Evolutionary conservation across 2,797 vertebrate genomes (phyloP).

Genomic region (Catamblyrhynchus diadema): DNA sequence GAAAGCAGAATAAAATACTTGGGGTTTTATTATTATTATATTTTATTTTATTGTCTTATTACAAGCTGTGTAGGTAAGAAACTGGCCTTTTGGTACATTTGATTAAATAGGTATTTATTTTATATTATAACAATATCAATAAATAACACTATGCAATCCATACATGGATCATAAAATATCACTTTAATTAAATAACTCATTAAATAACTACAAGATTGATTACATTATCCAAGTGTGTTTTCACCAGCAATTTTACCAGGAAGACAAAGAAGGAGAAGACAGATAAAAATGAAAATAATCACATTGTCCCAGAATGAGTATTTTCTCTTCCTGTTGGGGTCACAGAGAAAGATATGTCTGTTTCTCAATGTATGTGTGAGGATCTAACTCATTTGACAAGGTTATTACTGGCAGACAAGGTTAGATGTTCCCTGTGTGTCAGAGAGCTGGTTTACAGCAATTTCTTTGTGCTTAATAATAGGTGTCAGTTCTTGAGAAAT

Average conservation of each 20-base stretch:
- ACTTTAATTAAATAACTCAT: neutral
- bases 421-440: neutral
- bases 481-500: neutral
- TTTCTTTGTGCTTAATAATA: neutral
- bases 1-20: neutral
- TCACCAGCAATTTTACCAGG: neutral
- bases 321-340: neutral
- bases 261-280: neutral
- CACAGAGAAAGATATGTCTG: neutral
- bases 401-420: neutral
- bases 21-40: neutral
- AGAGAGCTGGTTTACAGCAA: neutral
- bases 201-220: neutral
- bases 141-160: neutral
- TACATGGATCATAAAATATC: neutral
- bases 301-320: neutral
- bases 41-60: neutral
- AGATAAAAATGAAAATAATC: neutral
- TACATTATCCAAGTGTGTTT: neutral
- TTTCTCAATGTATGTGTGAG: neutral
- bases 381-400: neutral
- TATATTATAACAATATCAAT: neutral
- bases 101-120: neutral
- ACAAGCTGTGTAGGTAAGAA: neutral
- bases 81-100: neutral